These are phyloP conservation scores for Platycnemis pennipes DNA, from an alignment of 2,888 invertebrate species.

Conservation along the genomic window DNA sequence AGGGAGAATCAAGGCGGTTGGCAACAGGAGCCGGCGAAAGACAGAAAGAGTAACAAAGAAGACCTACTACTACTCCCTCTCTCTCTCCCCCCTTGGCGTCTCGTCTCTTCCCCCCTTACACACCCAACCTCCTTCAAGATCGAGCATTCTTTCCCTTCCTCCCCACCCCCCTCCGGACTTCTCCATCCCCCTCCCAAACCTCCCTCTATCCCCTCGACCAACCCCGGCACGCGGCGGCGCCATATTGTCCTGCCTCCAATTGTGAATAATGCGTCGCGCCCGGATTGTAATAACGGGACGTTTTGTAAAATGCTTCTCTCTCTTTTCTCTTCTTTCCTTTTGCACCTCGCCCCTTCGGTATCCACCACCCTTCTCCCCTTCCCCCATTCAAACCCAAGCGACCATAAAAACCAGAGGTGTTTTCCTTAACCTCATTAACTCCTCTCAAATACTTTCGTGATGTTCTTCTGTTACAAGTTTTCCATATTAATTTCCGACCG, in stretches of 20 bases:
- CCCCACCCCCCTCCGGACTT: neutral
- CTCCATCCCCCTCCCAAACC: neutral
- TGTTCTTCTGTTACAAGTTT: too few species aligned
- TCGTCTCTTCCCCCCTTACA: neutral
- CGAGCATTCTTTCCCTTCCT: neutral
- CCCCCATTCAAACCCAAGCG: too few species aligned
- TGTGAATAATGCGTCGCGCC: neutral
- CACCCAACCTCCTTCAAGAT: neutral
- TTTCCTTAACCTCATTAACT: too few species aligned
- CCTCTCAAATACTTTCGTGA: too few species aligned
- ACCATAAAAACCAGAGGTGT: too few species aligned
- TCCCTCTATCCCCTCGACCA: neutral
- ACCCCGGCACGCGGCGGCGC: neutral
- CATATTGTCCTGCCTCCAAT: conserved; percentile 30
- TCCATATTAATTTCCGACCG: too few species aligned
- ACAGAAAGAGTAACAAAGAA: neutral
- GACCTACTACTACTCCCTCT: neutral
- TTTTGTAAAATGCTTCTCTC: conserved; percentile 18
- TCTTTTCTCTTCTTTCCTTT: neutral
- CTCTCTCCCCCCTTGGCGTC: neutral
- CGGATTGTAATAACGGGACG: conserved; percentile 30
- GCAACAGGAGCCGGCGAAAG: neutral
- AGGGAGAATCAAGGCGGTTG: neutral
- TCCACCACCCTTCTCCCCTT: too few species aligned
- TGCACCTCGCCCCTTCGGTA: neutral